Evolutionary conservation across 2,888 invertebrate genomes (phyloP), one percentile per base, ranked within the genome.

Genomic region (Kryphioiulus occultus): DNA sequence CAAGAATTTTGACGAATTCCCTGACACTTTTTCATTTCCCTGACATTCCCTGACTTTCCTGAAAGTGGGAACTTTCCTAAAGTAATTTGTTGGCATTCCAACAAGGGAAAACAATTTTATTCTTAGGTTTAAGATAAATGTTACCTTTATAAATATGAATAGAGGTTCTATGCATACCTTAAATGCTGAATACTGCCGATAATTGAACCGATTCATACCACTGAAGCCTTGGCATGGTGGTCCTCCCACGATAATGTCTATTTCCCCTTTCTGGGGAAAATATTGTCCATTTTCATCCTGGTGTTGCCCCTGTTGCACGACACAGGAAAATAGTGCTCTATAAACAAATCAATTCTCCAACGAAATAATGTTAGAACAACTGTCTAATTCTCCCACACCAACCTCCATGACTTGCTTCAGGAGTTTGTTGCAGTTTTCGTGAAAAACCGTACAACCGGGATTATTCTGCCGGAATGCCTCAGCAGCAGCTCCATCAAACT

Each of bases 151-250:
- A n/a, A n/a, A n/a, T n/a, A n/a, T n/a, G n/a, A n/a, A n/a, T n/a
- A n/a, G n/a, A n/a, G n/a, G n/a, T n/a, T n/a, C n/a, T n/a, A 44
- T 15, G 85, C 90, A 88, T 89, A 93, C 93, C 92, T 96, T 97
- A 91, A 97, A 96, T 89, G 95, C 93, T 1, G 96, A 96, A 92
- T 96, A 96, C 90, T 96, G 95, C 47, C 96, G 93, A 0, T 95
- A 95, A 92, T 96, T 96, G 92, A 97, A 97, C 87, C 96, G 93
- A 92, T 97, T 97, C 96, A 97, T 96, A 59, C 96, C 96, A 85
- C 96, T 96, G 92, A 97, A 97, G 4, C 97, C 97, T 92, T 97
- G 97, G 91, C 97, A 97, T 0, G 97, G 97, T 0, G 97, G 97
- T 0, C 97, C 97, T 15, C 97, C 97, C 91, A 96, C 96, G 44